Percentiles rank a stretch among this genome's conserved stretches.
Conservation (phyloP, 2,797 vertebrate species). For the Rhinoraja longicauda region DNA sequence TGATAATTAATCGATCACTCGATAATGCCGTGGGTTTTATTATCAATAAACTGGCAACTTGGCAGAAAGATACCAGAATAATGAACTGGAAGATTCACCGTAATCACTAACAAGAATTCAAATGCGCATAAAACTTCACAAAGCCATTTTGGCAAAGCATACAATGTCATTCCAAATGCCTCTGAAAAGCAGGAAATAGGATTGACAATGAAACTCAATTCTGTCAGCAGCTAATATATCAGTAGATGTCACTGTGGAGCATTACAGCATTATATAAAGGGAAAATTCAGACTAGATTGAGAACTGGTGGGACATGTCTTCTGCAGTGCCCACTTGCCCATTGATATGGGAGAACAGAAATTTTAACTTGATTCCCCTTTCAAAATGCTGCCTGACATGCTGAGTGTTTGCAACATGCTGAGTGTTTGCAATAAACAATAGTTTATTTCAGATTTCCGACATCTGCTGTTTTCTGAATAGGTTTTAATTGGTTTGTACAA, state of each 20-base stretch:
- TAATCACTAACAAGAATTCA: not conserved
- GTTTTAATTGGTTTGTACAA: too few species aligned
- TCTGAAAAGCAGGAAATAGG: not conserved
- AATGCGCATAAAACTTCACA: not conserved
- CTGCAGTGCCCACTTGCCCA: too few species aligned
- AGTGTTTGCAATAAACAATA: too few species aligned
- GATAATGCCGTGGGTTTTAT: not conserved
- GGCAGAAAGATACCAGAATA: not conserved
- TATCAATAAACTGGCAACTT: not conserved
- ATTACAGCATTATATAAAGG: not conserved
- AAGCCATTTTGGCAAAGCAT: not conserved
- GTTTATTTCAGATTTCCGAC: too few species aligned
- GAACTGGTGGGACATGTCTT: too few species aligned
- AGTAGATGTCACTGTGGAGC: not conserved
- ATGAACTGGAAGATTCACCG: not conserved
- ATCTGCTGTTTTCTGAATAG: too few species aligned
- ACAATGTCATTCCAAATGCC: not conserved
- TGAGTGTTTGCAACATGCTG: too few species aligned
- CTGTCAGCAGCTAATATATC: not conserved
- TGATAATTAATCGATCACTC: too few species aligned
- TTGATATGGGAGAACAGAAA: too few species aligned
- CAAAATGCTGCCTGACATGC: too few species aligned
- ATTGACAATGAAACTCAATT: not conserved
- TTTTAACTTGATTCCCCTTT: too few species aligned
- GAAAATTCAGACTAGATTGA: too few species aligned